phyloP scores from a whole-genome alignment of 2,888 invertebrate species.

The Zeuzera pyrina region DNA sequence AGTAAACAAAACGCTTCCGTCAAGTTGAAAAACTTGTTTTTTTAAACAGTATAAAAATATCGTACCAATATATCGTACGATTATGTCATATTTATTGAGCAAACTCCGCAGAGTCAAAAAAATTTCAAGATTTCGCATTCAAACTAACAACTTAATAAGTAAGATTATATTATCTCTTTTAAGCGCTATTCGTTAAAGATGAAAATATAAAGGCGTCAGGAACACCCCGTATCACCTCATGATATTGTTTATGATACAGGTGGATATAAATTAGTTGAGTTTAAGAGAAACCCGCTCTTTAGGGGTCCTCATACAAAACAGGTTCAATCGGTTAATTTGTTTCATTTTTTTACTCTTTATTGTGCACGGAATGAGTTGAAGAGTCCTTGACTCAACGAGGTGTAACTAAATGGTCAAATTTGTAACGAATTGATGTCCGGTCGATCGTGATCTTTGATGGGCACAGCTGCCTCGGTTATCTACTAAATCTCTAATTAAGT shows the following conservation, averaged over 20 bases:
- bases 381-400: conserved; percentile 72
- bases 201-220: no score
- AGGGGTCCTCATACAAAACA: conserved; percentile 58
- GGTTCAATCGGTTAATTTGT: conserved; percentile 67
- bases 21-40: not conserved
- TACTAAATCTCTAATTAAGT: conserved; percentile 54
- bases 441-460: conserved; percentile 46
- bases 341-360: conserved; percentile 50
- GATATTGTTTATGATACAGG: conserved; percentile 63
- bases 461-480: conserved; percentile 58
- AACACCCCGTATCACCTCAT: conserved; percentile 37
- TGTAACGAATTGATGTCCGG: conserved; percentile 69
- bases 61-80: no score
- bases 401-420: conserved; percentile 67
- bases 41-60: not conserved
- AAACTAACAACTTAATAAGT: no score
- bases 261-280: conserved; percentile 68
- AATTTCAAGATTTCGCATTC: no score
- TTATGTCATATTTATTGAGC: no score
- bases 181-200: no score
- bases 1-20: not conserved
- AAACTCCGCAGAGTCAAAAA: no score
- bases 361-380: conserved; percentile 53
- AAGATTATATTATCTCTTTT: no score
- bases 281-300: conserved; percentile 59